A percentile compares a stretch with the other conserved stretches of the same genome.
These are phyloP conservation scores for Meriones unguiculatus DNA, from an alignment of 2,113 vertebrate genomes.

Conservation along the genomic window DNA sequence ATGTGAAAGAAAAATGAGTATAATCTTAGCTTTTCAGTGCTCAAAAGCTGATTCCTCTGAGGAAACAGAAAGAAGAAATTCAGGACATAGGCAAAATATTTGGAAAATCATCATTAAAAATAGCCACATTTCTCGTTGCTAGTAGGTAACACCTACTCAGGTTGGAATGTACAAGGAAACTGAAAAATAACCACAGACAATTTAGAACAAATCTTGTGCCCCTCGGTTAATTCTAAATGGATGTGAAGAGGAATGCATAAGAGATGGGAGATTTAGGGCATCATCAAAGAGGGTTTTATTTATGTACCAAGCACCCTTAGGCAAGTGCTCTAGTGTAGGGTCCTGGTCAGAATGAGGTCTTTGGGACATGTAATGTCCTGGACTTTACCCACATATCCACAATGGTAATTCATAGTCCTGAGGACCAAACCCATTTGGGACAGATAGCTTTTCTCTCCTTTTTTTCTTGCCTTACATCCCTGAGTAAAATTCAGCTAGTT, in stretches of 20 bases:
- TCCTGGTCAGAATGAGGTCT: background rate
- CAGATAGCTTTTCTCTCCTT: background rate
- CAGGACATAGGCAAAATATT: background rate
- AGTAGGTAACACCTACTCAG: constrained; percentile 6
- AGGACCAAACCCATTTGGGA: background rate
- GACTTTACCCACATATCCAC: background rate
- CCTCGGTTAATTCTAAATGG: background rate
- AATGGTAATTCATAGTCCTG: background rate
- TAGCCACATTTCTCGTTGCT: background rate
- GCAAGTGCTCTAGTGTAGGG: background rate
- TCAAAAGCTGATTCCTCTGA: background rate
- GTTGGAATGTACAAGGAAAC: background rate
- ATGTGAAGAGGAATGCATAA: background rate
- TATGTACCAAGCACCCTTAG: background rate
- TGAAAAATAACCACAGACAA: background rate
- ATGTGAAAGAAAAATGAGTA: constrained; percentile 27
- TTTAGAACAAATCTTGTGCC: background rate
- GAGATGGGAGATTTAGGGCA: background rate
- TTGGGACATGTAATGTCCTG: background rate
- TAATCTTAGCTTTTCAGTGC: background rate
- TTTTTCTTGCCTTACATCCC: background rate
- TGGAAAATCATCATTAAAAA: constrained; percentile 8
- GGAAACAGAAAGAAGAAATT: background rate
- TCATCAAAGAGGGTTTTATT: background rate
- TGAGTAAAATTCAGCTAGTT: background rate